Evolutionary conservation across 2,113 vertebrate genomes (phyloP), one percentile per base, ranked within the genome.

Genomic region (Abramis brama): DNA sequence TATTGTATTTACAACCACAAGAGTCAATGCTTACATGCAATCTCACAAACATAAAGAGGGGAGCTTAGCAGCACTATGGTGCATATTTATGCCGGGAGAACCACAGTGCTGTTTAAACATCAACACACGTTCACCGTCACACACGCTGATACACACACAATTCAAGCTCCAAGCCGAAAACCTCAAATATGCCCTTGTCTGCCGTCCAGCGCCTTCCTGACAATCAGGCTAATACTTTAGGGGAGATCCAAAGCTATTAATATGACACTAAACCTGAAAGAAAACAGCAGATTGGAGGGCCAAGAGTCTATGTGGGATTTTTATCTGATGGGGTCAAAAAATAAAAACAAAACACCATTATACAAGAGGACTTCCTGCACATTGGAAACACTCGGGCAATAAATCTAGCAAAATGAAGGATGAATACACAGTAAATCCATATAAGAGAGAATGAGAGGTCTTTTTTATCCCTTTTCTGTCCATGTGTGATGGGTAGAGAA

Each of bases 151-250:
- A 80, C n/a, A 75, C 36, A 62, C 25, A 78, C 78, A 59, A 87
- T 43, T 59, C 50, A 57, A 83, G 82, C 21, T 57, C 50, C 82
- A 73, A 82, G 64, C 25, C 5, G 9, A 86, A 84, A 87, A 78
- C 78, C 85, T 87, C 85, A 89, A 85, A 79, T 85, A 89, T 82
- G 83, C 79, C 73, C 79, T 85, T 50, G 83, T 78, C 73, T 66
- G 73, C 36, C 39, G 59, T 89, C 81, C 84, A 85, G 79, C 68
- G 52, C 78, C 79, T 85, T 82, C 71, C 79, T 79, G 74, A 84
- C 79, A 84, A 55, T 55, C 86, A 85, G 83, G 47, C 39, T 64
- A 85, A 83, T 86, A 78, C 76, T 87, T 87, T 66, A 83, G 55
- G 82, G 81, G 43, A 60, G 81, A 86, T 75, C 71, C 86, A 80